Evolutionary conservation across 2,113 vertebrate species (phyloP).

Genomic region (Girardinichthys multiradiatus): DNA sequence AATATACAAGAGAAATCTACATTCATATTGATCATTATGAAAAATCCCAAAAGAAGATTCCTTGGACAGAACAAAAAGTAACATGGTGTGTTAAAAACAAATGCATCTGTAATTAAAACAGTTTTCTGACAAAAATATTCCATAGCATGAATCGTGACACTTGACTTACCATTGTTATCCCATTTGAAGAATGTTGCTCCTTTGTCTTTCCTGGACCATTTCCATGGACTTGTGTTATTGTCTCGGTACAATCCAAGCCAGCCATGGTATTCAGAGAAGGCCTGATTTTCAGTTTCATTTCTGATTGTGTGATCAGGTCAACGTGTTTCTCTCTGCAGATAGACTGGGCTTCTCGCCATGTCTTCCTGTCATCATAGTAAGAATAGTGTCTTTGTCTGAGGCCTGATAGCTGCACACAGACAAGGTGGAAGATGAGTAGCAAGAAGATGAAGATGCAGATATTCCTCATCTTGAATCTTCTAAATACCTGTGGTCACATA

Average conservation of each 20-base stretch:
- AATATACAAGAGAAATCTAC: too few relatives aligned
- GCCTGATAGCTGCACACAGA: not conserved
- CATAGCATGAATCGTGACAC: too few relatives aligned
- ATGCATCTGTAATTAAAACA: too few relatives aligned
- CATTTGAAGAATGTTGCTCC: not conserved
- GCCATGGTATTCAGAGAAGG: rapidly evolving
- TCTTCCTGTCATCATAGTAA: rapidly evolving
- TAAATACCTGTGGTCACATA: constrained; percentile 17
- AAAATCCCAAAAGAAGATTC: too few relatives aligned
- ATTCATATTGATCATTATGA: too few relatives aligned
- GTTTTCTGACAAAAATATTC: too few relatives aligned
- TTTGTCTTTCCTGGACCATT: constrained; percentile 21
- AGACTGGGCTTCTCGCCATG: not conserved
- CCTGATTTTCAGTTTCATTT: not conserved
- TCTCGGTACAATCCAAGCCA: constrained; percentile 46
- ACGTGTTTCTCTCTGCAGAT: not conserved
- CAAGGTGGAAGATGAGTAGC: constrained; percentile 4
- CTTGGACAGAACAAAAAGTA: too few relatives aligned
- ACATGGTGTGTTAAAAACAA: too few relatives aligned
- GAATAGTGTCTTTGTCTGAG: not conserved
- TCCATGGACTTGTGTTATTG: not conserved
- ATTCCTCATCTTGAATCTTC: constrained; percentile 6
- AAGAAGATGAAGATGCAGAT: not conserved
- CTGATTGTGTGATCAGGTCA: constrained; percentile 35
- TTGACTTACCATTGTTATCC: rapidly evolving